Base-by-base conservation (phyloP, 2,797 vertebrate genomes). In the Molossus molossus region DNA sequence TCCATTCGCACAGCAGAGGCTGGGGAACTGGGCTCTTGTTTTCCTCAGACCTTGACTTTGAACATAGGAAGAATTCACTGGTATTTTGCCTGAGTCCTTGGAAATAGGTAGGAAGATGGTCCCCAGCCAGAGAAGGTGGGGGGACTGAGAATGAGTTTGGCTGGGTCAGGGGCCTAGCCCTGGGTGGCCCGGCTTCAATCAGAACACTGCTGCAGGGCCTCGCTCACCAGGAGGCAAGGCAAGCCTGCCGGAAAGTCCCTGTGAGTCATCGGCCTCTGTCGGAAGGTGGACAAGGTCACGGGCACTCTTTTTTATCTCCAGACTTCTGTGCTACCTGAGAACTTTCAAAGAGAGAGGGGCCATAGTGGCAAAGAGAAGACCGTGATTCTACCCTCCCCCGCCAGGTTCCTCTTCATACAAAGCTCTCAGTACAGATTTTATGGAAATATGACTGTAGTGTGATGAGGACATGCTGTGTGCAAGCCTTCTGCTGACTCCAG, bases 401-500 rank as follows among this genome's bases (percentile, higher is more conserved):
- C 48, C 45, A 10, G 0, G 25, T 15, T 9, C 48, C n/a, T 73
- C 45, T 55, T 94, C 86, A 73, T 79, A n/a, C 23, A 13, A 81
- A 96, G 87, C 18, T 69, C 17, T 48, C 17, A 83, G 94, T 83
- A 92, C 72, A 57, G 95, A 37, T 64, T 90, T 98, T 96, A 94
- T 91, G 90, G 84, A 97, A 97, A 97, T 96, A 96, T 85, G 0
- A 1, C 76, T 92, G 60, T 92, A 90, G 53, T 94, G 92, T 96
- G 92, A 96, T 92, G 93, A 98, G 97, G 97, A 96, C 97, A 97
- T 97, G 95, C 88, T 94, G 87, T 79, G 87, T 95, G 87, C 96
- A 97, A 92, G 97, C 96, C 97, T 98, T 98, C 94, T 97, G 97
- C 98, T 97, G 95, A 97, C 94, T 98, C 95, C 67, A 87, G 96